Evolutionary conservation across 2,888 invertebrate species (phyloP), one percentile per base, ranked within the genome.

Genomic region (Papilio protenor): DNA sequence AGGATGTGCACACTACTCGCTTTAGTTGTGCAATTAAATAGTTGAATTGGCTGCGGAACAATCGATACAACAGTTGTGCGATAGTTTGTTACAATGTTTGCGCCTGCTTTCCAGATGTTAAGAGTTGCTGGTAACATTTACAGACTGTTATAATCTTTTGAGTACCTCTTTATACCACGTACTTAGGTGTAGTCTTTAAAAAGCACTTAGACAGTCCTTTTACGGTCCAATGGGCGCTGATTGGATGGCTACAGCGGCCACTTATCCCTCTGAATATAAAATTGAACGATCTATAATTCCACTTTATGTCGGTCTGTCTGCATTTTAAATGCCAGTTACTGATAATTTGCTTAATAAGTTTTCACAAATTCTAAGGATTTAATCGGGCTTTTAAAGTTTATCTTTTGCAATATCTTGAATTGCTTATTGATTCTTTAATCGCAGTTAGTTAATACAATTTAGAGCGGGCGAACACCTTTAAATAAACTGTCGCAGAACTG

Each of bases 181-280:
- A 52, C 27, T 49, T 6, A 33, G 66, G 27, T 23, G 11, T 40
- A 21, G 23, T 23, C 57, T 77, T 73, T 66, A 73, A 61, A 74
- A 74, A 61, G 45, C 76, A 76, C 70, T 76, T 76, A 76, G 57
- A 55, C 64, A 45, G 64, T 33, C 52, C 21, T 77, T 73, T 77
- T 27, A 57, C 49, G 77, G 27, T 47, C 55, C n/a, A 69, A 73
- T 73, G 57, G 73, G 57, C 69, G 45, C 73, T 55, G 73, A 73
- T 77, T 77, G 64, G 73, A 73, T 72, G 59, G 71, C 45, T 23
- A 45, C 71, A 72, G 14, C n/a, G 47, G 47, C 49, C 61, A 23
- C 59, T 76, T 64, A 72, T 72, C 33, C 71, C 47, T 61, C 27
- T 27, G 59, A 71, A 72, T 52, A 76, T 76, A 76, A 76, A 76